Evolutionary conservation across 2,113 vertebrate species (phyloP).

Genomic region (Podarcis cretensis): DNA sequence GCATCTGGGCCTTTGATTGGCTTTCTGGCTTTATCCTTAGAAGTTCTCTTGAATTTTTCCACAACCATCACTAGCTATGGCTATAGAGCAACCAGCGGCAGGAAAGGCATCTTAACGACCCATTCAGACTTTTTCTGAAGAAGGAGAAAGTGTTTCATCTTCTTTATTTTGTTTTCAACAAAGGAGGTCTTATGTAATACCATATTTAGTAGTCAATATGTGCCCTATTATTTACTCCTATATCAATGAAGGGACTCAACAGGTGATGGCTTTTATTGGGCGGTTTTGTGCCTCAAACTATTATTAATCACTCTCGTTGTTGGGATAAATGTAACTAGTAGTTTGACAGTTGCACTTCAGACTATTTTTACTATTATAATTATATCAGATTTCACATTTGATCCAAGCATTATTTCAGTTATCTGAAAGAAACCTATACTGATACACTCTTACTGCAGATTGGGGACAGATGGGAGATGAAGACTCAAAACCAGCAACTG

Average conservation of each 20-base stretch:
- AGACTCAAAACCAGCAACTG: not conserved
- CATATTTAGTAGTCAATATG: not conserved
- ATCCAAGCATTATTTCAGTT: not conserved
- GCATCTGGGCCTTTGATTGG: constrained; percentile 63
- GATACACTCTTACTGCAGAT: not conserved
- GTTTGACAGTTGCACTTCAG: not conserved
- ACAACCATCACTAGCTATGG: constrained; percentile 34
- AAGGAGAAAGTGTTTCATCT: not conserved
- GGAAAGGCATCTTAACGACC: not conserved
- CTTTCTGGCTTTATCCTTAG: constrained; percentile 59
- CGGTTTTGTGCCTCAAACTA: not conserved
- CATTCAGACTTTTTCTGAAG: not conserved
- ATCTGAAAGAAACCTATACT: not conserved
- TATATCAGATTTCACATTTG: not conserved
- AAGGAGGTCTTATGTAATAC: accelerated
- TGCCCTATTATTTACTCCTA: not conserved
- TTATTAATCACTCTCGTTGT: not conserved
- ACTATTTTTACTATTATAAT: not conserved
- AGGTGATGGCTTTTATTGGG: not conserved
- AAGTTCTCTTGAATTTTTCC: constrained; percentile 60
- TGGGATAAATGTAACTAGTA: too few relatives aligned
- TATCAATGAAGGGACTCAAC: not conserved
- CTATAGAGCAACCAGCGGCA: constrained; percentile 32
- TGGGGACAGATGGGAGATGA: not conserved
- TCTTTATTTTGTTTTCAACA: not conserved